A percentile compares a stretch with the other conserved stretches of the same genome.
These are phyloP conservation scores for Venusia cambrica DNA, from an alignment of 2,888 invertebrate genomes.

Conservation along the genomic window DNA sequence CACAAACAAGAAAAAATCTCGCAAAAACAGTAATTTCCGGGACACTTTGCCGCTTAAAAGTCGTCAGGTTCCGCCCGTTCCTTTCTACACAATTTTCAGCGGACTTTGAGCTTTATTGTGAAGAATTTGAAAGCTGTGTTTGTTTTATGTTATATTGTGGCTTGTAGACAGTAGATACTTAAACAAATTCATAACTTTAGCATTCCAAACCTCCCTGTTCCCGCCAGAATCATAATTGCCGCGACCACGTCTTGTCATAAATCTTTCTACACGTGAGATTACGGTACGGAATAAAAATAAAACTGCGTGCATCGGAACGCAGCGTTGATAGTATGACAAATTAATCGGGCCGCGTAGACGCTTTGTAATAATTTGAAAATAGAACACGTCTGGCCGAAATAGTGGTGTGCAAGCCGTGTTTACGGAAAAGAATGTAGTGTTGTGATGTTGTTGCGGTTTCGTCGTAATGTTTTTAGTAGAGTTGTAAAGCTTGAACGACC, in stretches of 20 bases:
- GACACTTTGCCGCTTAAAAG: conserved; percentile 24
- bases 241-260: conserved; percentile 47
- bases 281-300: conserved; percentile 51
- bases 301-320: conserved; percentile 41
- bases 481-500: conserved; percentile 8
- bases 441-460: conserved; percentile 22
- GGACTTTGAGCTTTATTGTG: conserved; percentile 5
- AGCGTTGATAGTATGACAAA: conserved; percentile 63
- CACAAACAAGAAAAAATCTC: conserved; percentile 14
- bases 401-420: conserved; percentile 26
- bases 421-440: conserved; percentile 27
- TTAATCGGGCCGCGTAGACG: conserved; percentile 55
- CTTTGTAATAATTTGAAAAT: conserved; percentile 57
- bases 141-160: conserved; percentile 5
- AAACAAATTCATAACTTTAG: conserved; percentile 45
- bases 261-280: conserved; percentile 55
- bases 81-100: conserved; percentile 15
- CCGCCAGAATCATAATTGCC: conserved; percentile 52
- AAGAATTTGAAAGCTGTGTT: conserved; percentile 11
- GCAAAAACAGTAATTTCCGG: conserved; percentile 28
- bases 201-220: conserved; percentile 42
- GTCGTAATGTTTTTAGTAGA: conserved; percentile 22
- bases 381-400: conserved; percentile 46
- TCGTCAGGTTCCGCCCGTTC: conserved; percentile 20
- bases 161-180: conserved; percentile 18